Conservation (phyloP, 2,888 invertebrate species). For the Perizoma affinitatum region DNA sequence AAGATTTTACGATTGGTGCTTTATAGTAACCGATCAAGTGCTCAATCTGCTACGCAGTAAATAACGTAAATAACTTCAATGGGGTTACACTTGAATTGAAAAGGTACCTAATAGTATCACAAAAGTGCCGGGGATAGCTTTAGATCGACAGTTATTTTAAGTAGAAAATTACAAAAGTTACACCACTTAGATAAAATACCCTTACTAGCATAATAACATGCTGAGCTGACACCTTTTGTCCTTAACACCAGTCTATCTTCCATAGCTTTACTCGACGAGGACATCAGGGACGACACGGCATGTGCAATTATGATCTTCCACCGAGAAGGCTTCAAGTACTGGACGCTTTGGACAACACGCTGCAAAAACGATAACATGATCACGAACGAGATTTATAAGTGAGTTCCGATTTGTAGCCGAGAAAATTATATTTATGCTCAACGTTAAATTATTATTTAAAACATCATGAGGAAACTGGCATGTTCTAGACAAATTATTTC, state of each 20-base stretch:
- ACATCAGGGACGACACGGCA: conserved; percentile 70
- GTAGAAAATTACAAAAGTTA: too few relatives aligned
- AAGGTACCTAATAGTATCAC: not conserved
- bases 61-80: conserved; percentile 29
- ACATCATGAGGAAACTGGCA: too few relatives aligned
- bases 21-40: conserved; percentile 47
- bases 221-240: too few relatives aligned
- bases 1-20: conserved; percentile 48
- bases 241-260: too few relatives aligned
- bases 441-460: too few relatives aligned
- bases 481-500: too few relatives aligned
- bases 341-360: conserved; percentile 68
- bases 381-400: conserved; percentile 75
- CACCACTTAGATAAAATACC: too few relatives aligned
- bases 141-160: not conserved
- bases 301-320: conserved; percentile 71
- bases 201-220: too few relatives aligned
- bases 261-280: conserved; percentile 70
- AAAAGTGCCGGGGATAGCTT: not conserved
- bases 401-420: conserved; percentile 37
- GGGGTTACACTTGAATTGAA: not conserved
- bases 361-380: conserved; percentile 73
- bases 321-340: conserved; percentile 72
- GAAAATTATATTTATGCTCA: too few relatives aligned
- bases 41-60: conserved; percentile 43